Percentiles rank a stretch among this genome's conserved stretches.
Conservation (phyloP, 2,888 invertebrate species). For the Nycteola revayana region DNA sequence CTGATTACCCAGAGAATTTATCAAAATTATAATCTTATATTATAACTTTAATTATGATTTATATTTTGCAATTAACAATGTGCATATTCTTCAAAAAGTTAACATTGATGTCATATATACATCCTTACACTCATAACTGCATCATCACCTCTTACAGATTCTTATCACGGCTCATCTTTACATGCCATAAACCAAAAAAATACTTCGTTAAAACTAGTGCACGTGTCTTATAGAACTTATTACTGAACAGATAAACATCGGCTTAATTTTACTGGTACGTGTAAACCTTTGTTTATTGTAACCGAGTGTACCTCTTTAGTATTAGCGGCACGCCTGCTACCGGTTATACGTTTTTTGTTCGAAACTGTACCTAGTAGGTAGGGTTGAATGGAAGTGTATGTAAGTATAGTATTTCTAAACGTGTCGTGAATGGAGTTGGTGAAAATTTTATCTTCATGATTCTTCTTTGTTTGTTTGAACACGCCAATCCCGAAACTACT, state of each 20-base stretch:
- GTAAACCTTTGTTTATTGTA: conserved; percentile 62
- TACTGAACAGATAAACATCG: conserved; percentile 72
- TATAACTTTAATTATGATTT: too few relatives aligned
- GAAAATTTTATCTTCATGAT: too few relatives aligned
- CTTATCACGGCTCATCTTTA: conserved; percentile 30
- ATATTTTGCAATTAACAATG: too few relatives aligned
- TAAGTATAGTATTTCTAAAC: too few relatives aligned
- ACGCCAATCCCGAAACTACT: too few relatives aligned
- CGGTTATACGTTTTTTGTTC: conserved; percentile 63
- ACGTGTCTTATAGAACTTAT: conserved; percentile 66
- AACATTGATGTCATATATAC: too few relatives aligned
- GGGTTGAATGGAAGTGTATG: conserved; percentile 23
- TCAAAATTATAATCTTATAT: too few relatives aligned
- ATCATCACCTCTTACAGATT: conserved; percentile 26
- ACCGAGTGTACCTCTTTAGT: conserved; percentile 58
- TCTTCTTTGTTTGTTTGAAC: too few relatives aligned
- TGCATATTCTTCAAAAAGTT: too few relatives aligned
- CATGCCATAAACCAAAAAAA: conserved; percentile 29
- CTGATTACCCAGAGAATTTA: too few relatives aligned
- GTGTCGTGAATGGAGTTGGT: too few relatives aligned
- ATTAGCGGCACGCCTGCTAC: conserved; percentile 76
- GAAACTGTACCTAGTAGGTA: conserved; percentile 33
- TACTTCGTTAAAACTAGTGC: conserved; percentile 68
- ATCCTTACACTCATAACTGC: too few relatives aligned
- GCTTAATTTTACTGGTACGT: conserved; percentile 73